Percentiles rank a stretch among this genome's conserved stretches.
These are phyloP conservation scores for Argynnis bischoffii DNA, from an alignment of 2,888 invertebrate species.

Conservation along the genomic window DNA sequence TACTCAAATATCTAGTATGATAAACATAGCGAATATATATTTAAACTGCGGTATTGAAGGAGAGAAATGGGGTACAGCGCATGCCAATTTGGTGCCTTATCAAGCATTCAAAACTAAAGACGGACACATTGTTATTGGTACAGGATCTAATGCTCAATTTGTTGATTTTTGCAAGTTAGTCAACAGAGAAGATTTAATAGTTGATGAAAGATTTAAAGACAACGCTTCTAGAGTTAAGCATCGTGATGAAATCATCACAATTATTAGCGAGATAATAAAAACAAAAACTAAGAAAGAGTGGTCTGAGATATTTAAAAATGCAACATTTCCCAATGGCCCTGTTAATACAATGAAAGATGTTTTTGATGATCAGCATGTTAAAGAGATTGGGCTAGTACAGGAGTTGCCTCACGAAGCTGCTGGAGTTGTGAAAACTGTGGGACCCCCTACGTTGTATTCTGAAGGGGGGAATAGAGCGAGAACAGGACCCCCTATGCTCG, in stretches of 20 bases:
- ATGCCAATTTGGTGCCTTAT: slow-evolving; percentile 97
- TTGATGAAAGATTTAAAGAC: slow-evolving; percentile 85
- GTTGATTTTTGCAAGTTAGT: slow-evolving; percentile 86
- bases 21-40: slow-evolving; percentile 94
- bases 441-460: slow-evolving; percentile 93
- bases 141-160: slow-evolving; percentile 93
- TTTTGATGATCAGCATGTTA: slow-evolving; percentile 94
- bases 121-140: slow-evolving; percentile 92
- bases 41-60: slow-evolving; percentile 92
- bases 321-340: slow-evolving; percentile 93
- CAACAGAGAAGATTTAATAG: slow-evolving; percentile 81
- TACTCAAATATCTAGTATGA: slow-evolving; percentile 94
- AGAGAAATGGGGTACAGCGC: slow-evolving; percentile 94
- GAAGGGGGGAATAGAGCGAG: slow-evolving; percentile 86
- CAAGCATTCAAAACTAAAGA: slow-evolving; percentile 93
- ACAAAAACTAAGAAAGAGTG: slow-evolving; percentile 88
- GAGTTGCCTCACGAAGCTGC: slow-evolving; percentile 86
- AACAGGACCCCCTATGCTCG: slow-evolving; percentile 90
- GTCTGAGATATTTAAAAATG: slow-evolving; percentile 86
- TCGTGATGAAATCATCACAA: slow-evolving; percentile 85
- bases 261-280: slow-evolving; percentile 82
- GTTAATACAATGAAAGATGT: slow-evolving; percentile 93
- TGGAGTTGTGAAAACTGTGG: slow-evolving; percentile 89
- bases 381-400: slow-evolving; percentile 87
- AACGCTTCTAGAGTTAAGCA: slow-evolving; percentile 90